Conservation (phyloP, 1,140 invertebrate genomes). For the Globodera rostochiensis region DNA sequence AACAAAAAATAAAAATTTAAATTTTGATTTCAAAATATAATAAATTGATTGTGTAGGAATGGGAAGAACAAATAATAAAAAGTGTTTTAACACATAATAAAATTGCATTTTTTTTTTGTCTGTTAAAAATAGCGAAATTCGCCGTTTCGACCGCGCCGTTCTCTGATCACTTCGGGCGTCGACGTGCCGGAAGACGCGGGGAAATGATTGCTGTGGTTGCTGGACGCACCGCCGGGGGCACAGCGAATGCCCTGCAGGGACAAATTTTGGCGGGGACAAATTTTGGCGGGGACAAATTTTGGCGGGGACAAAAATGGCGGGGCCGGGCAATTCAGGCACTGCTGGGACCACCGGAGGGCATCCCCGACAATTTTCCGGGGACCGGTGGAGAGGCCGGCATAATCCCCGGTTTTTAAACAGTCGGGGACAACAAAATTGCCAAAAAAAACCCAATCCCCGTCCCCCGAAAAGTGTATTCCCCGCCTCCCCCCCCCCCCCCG, state of each 20-base stretch:
- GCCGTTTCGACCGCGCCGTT: slow-evolving; percentile 87
- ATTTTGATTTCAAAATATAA: too few species aligned
- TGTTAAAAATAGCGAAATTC: slow-evolving; percentile 88
- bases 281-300: too few species aligned
- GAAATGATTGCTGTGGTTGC: neutral
- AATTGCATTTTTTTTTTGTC: neutral
- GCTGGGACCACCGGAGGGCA: neutral
- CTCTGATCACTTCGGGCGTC: slow-evolving; percentile 63
- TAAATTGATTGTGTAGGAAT: too few species aligned
- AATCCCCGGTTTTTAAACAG: too few species aligned
- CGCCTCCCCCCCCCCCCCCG: too few species aligned
- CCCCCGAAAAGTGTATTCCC: too few species aligned
- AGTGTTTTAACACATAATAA: neutral
- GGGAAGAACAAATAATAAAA: too few species aligned
- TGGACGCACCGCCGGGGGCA: neutral
- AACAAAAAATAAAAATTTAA: too few species aligned
- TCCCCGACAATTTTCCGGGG: neutral
- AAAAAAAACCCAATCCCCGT: too few species aligned
- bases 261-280: too few species aligned
- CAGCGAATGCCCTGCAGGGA: neutral
- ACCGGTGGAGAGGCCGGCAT: neutral
- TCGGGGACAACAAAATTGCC: too few species aligned
- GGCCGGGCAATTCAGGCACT: neutral
- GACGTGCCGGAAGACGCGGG: slow-evolving; percentile 36
- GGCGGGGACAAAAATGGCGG: neutral